Evolutionary conservation across 1,140 invertebrate species (phyloP).

Genomic region (Nilaparvata lugens): DNA sequence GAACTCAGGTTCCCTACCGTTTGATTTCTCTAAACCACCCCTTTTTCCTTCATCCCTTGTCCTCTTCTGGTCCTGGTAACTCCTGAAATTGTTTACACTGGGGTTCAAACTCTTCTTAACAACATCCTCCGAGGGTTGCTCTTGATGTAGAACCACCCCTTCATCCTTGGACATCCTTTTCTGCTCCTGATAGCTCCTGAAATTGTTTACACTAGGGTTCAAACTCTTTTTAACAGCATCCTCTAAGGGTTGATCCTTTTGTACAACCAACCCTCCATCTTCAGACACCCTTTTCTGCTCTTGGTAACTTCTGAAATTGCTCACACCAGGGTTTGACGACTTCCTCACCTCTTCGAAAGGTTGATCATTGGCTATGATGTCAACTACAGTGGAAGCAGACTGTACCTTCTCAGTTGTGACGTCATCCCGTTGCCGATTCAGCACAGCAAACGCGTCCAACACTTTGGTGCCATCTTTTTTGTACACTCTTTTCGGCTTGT

Average conservation of each 20-base stretch:
- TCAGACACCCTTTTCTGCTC: slow-evolving; percentile 2
- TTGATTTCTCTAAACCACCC: not conserved
- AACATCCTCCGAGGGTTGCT: slow-evolving; percentile 18
- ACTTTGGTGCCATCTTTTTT: slow-evolving; percentile 14
- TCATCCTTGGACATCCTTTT: slow-evolving; percentile 2
- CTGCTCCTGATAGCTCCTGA: slow-evolving; percentile 9
- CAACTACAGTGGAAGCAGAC: not conserved
- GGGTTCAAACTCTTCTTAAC: slow-evolving; percentile 3
- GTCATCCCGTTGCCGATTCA: not conserved
- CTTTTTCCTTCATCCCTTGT: not conserved
- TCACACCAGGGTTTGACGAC: too few relatives aligned
- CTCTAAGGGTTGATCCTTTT: slow-evolving; percentile 15
- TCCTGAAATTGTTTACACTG: too few relatives aligned
- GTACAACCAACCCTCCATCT: not conserved
- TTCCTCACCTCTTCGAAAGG: not conserved
- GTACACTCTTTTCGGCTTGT: slow-evolving; percentile 20
- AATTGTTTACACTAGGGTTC: too few relatives aligned
- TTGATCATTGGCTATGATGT: not conserved
- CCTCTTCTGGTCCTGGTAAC: slow-evolving; percentile 10
- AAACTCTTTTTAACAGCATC: slow-evolving; percentile 13
- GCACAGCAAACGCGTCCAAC: slow-evolving; percentile 16
- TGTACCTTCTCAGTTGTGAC: not conserved
- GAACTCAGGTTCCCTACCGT: not conserved
- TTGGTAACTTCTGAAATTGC: slow-evolving; percentile 5
- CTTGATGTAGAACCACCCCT: slow-evolving; percentile 3